phyloP scores from a whole-genome alignment of 1,140 invertebrate genomes.

The Goniozus legneri region DNA sequence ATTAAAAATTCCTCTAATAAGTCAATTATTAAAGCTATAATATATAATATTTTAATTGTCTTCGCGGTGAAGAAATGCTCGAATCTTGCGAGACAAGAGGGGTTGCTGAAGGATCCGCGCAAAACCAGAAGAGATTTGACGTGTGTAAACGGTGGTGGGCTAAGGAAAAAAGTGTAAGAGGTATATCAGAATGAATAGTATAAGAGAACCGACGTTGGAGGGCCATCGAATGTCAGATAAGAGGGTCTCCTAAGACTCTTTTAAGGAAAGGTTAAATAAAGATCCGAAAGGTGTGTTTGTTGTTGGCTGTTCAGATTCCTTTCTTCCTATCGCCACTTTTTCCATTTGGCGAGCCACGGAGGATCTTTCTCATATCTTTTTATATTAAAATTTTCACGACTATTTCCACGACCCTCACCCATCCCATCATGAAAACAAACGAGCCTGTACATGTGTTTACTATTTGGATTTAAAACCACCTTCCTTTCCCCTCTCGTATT shows the following conservation, averaged over 20 bases:
- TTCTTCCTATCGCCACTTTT: slow-evolving; percentile 4
- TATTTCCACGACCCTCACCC: slow-evolving; percentile 13
- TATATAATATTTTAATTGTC: too few species aligned
- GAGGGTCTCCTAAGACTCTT: slow-evolving; percentile 44
- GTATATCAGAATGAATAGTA: slow-evolving; percentile 15
- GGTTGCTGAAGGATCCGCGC: too few species aligned
- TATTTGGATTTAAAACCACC: slow-evolving; percentile 54
- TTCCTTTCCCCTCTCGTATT: too few species aligned
- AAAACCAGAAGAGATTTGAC: slow-evolving; percentile 22
- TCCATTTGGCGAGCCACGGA: background rate
- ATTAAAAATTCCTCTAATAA: too few species aligned
- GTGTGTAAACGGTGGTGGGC: slow-evolving; percentile 31
- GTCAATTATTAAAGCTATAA: too few species aligned
- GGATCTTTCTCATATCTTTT: slow-evolving; percentile 49
- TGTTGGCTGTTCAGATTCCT: slow-evolving; percentile 55
- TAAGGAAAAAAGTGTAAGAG: slow-evolving; percentile 28
- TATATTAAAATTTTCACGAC: slow-evolving; percentile 47
- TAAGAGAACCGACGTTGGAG: slow-evolving; percentile 36
- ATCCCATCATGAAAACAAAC: too few species aligned
- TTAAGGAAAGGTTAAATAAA: slow-evolving; percentile 55
- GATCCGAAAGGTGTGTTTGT: slow-evolving; percentile 37
- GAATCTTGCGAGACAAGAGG: too few species aligned
- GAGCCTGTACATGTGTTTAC: slow-evolving; percentile 37
- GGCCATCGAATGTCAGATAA: slow-evolving; percentile 49
- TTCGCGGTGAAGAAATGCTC: too few species aligned